A percentile compares a stretch with the other conserved stretches of the same genome.
Evolutionary conservation across 2,888 invertebrate genomes (phyloP).

Genomic region (Cerastoderma edule): DNA sequence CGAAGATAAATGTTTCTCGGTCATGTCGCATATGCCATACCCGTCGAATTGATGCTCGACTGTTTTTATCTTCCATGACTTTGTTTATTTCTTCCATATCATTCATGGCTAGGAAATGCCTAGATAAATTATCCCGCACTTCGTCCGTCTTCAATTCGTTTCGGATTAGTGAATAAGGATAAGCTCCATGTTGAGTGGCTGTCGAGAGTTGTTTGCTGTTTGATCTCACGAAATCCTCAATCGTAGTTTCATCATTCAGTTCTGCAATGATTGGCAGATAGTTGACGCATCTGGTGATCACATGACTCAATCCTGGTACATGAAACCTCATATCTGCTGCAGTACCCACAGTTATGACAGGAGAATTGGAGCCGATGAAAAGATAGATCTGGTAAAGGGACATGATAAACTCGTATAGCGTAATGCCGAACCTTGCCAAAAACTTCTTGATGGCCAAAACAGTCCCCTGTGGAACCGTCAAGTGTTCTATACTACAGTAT

Average conservation of each 20-base stretch:
- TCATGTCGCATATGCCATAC: background rate
- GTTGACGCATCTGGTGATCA: constrained; percentile 17
- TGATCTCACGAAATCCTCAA: background rate
- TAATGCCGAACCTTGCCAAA: background rate
- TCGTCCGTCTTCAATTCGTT: background rate
- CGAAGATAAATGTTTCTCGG: constrained; percentile 17
- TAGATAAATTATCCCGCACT: background rate
- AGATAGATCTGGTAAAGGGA: constrained; percentile 23
- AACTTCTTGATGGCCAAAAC: background rate
- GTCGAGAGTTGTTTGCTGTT: background rate
- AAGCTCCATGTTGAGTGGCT: constrained; percentile 14
- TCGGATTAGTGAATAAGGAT: constrained; percentile 12
- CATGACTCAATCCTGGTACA: constrained; percentile 1
- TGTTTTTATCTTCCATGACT: background rate
- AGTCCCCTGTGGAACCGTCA: constrained; percentile 4
- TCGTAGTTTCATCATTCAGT: background rate
- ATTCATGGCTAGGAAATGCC: constrained; percentile 24
- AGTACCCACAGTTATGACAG: background rate
- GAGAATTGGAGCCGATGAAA: background rate
- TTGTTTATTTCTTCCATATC: constrained; percentile 7
- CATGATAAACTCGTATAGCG: constrained; percentile 15
- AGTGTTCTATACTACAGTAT: background rate
- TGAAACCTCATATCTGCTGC: constrained; percentile 22
- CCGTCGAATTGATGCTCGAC: background rate
- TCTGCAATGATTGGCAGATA: constrained; percentile 9